These are phyloP conservation scores for Drosophila truncata DNA, from an alignment of 1,140 invertebrate genomes.

Conservation along the genomic window DNA sequence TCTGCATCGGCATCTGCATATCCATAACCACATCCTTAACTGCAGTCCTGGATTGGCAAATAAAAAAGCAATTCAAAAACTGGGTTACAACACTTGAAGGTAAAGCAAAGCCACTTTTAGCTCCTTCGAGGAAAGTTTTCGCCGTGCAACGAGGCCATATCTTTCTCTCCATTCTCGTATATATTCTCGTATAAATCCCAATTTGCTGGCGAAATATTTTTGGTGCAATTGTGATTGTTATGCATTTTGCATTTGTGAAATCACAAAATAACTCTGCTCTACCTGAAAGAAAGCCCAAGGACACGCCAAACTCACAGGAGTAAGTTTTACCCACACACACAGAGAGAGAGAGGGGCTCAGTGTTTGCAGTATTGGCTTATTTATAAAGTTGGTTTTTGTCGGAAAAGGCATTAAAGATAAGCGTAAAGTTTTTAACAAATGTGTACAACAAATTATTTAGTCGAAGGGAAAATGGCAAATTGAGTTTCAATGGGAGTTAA, in stretches of 20 bases:
- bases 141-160: conserved; percentile 46
- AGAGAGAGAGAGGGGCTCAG: conserved; percentile 2
- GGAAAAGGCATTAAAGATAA: conserved; percentile 54
- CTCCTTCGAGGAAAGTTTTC: conserved; percentile 46
- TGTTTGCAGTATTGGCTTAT: conserved; percentile 22
- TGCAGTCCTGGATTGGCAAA: conserved; percentile 61
- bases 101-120: conserved; percentile 22
- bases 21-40: conserved; percentile 54
- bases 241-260: conserved; percentile 80
- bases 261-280: conserved; percentile 56
- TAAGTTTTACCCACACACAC: conserved; percentile 48
- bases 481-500: conserved; percentile 44
- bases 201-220: conserved; percentile 77
- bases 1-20: conserved; percentile 26
- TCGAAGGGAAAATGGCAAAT: conserved; percentile 23
- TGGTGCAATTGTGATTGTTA: conserved; percentile 80
- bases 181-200: conserved; percentile 80
- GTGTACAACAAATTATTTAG: conserved; percentile 70
- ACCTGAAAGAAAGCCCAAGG: conserved; percentile 49
- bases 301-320: conserved; percentile 64
- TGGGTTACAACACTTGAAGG: conserved; percentile 66
- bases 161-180: conserved; percentile 32
- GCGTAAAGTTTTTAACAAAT: conserved; percentile 66
- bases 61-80: conserved; percentile 79
- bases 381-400: conserved; percentile 55